phyloP scores from a whole-genome alignment of 1,140 invertebrate genomes.

The Dreissena polymorpha region DNA sequence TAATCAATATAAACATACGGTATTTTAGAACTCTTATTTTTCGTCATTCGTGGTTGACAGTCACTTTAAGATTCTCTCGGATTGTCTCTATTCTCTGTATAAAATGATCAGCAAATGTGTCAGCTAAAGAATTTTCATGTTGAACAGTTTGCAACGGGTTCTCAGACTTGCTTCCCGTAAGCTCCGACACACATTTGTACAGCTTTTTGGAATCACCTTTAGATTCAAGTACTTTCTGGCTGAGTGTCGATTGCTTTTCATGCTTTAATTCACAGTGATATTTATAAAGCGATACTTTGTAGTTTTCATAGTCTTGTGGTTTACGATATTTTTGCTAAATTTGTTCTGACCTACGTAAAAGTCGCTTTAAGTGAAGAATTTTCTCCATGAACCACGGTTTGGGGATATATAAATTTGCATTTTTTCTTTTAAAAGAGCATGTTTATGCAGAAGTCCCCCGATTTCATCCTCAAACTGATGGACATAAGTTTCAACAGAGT shows the following conservation, averaged over 20 bases:
- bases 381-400: too few species aligned
- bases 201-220: conserved; percentile 40
- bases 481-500: too few species aligned
- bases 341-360: not conserved
- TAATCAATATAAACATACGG: too few species aligned
- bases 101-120: conserved; percentile 41
- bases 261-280: conserved; percentile 9
- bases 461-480: too few species aligned
- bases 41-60: too few species aligned
- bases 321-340: not conserved
- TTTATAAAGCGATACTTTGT: conserved; percentile 1
- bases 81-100: conserved; percentile 32
- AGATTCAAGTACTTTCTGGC: conserved; percentile 15
- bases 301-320: conserved; percentile 16
- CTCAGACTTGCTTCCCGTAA: conserved; percentile 27
- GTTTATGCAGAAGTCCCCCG: too few species aligned
- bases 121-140: conserved; percentile 5
- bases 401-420: too few species aligned
- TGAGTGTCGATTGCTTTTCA: conserved; percentile 1
- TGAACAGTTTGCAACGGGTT: conserved; percentile 23
- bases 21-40: too few species aligned
- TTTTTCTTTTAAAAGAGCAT: too few species aligned
- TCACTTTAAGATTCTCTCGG: conserved; percentile 21
- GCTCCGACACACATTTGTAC: not conserved
- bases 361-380: not conserved